Base-by-base conservation (phyloP, 2,888 invertebrate species). In the Teleogryllus oceanicus region DNA sequence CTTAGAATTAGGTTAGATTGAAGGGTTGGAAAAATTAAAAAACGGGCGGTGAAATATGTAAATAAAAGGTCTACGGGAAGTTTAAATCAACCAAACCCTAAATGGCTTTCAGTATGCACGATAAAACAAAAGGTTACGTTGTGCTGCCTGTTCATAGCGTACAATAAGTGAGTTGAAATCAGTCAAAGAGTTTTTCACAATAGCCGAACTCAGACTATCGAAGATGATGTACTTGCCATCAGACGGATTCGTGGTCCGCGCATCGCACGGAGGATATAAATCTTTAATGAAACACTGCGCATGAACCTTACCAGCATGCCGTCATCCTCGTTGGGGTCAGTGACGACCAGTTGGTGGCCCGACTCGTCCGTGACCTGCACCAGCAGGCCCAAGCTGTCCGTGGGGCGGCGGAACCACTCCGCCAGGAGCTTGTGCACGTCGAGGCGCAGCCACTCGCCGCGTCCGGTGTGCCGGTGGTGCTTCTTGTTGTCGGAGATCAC, bases 311-410 rank as follows among this genome's bases (percentile, higher is more conserved):
- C 89, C 87, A 88, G 86, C 85, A 88, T 87, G 84, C 87, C 89
- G 85, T 88, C 88, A 86, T 92, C 89, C 51, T 87, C 87, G 13
- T 85, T 86, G 78, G 91, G 90, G 86, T 92, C 92, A n/a, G 92
- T 93, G 84, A 93, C 92, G 77, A 92, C 90, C 11, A 81, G 76
- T 77, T 79, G 80, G 2, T 50, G 74, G 51, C 84, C 85, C n/a
- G 84, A 81, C 11, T 82, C 82, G 78, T 85, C 85, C 16, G 81
- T 83, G 82, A 85, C 91, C 87, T 93, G 93, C 83, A 96, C 90
- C 37, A 94, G 91, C 84, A 96, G 91, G 75, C 94, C 95, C 84
- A 93, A 90, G 85, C 93, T 94, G 84, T 93, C 92, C 80, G 92
- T 89, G 4, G 93, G 92, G 85, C 92, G 90, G 83, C 92, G 92